Conservation (phyloP, 2,113 vertebrate genomes). For the Colossoma macropomum region DNA sequence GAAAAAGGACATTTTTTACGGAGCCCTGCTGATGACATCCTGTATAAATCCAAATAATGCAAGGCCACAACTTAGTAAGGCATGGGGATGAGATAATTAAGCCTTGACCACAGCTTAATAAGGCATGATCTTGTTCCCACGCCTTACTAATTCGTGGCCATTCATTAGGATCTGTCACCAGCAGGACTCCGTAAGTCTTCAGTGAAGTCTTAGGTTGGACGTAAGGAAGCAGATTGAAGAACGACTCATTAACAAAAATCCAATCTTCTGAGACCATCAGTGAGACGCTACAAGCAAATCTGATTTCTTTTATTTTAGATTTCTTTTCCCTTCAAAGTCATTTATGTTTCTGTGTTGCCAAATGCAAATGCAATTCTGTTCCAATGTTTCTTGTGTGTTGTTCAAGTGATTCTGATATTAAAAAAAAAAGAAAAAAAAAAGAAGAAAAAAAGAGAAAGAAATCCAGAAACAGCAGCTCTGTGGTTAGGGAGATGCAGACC, state of each 20-base stretch:
- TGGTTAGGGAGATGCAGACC: constrained; percentile 66
- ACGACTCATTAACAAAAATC: constrained; percentile 30
- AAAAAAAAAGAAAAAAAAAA: constrained; percentile 61
- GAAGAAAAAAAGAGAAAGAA: constrained; percentile 45
- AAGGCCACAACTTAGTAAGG: no score
- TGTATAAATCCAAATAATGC: no score
- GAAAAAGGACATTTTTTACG: neutral
- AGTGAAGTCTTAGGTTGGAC: neutral
- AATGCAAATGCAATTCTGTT: constrained; percentile 53
- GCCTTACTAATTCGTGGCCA: no score
- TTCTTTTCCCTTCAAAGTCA: neutral
- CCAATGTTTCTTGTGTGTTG: constrained; percentile 69
- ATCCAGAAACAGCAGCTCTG: constrained; percentile 69
- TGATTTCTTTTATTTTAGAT: neutral
- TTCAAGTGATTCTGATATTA: constrained; percentile 76
- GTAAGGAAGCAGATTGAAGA: neutral
- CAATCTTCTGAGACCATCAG: constrained; percentile 42
- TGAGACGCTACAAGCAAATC: constrained; percentile 33
- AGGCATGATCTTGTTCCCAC: no score
- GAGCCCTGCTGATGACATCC: no score
- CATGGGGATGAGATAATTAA: no score
- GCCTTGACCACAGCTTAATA: no score
- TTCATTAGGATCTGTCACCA: no score
- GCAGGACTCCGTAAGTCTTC: no score
- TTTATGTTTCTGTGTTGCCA: constrained; percentile 41